Conservation (phyloP, 2,797 vertebrate genomes). For the Tachyglossus aculeatus region DNA sequence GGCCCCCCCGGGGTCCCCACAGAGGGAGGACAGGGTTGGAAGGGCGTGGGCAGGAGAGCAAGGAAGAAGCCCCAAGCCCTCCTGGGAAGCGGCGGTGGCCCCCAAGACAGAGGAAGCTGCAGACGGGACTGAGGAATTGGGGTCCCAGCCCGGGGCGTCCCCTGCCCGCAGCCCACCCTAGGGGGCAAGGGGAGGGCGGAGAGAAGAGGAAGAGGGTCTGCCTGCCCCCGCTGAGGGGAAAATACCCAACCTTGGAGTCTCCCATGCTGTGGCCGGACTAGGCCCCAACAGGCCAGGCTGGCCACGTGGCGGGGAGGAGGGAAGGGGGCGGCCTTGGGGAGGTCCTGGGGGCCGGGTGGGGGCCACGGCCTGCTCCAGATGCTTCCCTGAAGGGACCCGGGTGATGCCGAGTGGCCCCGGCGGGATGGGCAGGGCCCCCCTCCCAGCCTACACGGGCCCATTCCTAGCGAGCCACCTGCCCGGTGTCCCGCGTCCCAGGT, state of each 20-base stretch:
- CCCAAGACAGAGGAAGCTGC: not conserved
- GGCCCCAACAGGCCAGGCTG: rapidly evolving
- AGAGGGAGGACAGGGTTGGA: not conserved
- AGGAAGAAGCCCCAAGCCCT: not conserved
- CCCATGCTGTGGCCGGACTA: not conserved
- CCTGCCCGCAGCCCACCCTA: not conserved
- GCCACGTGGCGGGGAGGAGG: not conserved
- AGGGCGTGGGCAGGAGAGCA: not conserved
- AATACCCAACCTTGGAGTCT: not conserved
- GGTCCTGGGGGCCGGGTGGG: too few relatives aligned
- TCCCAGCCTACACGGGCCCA: too few relatives aligned
- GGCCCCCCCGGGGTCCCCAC: too few relatives aligned
- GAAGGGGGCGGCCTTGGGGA: too few relatives aligned
- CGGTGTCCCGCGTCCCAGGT: too few relatives aligned
- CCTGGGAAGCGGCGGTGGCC: not conserved
- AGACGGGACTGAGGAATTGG: not conserved
- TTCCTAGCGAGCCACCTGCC: too few relatives aligned
- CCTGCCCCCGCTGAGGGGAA: too few relatives aligned
- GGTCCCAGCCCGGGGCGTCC: not conserved
- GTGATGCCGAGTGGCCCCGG: too few relatives aligned
- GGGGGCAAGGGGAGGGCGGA: not conserved
- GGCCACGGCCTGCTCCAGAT: too few relatives aligned
- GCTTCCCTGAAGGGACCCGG: too few relatives aligned
- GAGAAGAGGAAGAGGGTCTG: not conserved
- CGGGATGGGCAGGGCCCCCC: too few relatives aligned